Evolutionary conservation across 2,113 vertebrate species (phyloP).

Genomic region (Chaetodon auriga): DNA sequence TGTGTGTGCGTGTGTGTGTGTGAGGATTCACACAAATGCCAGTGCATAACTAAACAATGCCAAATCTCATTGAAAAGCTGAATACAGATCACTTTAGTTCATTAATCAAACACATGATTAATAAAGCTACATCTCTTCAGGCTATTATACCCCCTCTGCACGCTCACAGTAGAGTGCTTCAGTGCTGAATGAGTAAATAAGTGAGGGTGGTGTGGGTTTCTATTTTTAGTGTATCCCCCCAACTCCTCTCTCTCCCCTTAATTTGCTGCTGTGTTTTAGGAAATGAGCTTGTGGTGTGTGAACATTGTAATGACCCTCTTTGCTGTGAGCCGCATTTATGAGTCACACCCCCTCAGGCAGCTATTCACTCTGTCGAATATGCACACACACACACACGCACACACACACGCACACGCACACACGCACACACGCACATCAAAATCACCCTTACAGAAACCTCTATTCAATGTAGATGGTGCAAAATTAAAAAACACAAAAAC

Average conservation of each 20-base stretch:
- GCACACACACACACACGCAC: constrained; percentile 43
- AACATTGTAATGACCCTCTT: constrained; percentile 82
- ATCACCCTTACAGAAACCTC: constrained; percentile 45
- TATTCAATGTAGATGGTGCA: constrained; percentile 13
- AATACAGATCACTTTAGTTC: constrained; percentile 40
- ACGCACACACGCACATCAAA: constrained; percentile 32
- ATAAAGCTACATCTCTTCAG: constrained; percentile 47
- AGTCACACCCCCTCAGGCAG: constrained; percentile 75
- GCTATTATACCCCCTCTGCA: constrained; percentile 26
- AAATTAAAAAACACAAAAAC: constrained; percentile 48
- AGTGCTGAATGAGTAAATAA: constrained; percentile 70
- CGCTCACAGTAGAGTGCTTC: constrained; percentile 40
- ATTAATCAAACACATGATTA: constrained; percentile 67
- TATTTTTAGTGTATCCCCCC: constrained; percentile 72
- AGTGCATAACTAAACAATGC: constrained; percentile 21
- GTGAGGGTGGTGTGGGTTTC: constrained; percentile 59
- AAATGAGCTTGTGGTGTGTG: constrained; percentile 80
- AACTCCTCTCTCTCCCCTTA: constrained; percentile 63
- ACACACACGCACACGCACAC: constrained; percentile 19
- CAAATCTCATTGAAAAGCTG: constrained; percentile 34
- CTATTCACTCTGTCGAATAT: constrained; percentile 44
- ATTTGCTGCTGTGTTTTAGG: constrained; percentile 82
- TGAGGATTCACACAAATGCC: not conserved
- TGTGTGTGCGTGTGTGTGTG: constrained; percentile 1
- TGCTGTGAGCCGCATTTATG: constrained; percentile 78